Evolutionary conservation across 2,797 vertebrate genomes (phyloP), one percentile per base, ranked within the genome.

Genomic region (Meda fulgida): DNA sequence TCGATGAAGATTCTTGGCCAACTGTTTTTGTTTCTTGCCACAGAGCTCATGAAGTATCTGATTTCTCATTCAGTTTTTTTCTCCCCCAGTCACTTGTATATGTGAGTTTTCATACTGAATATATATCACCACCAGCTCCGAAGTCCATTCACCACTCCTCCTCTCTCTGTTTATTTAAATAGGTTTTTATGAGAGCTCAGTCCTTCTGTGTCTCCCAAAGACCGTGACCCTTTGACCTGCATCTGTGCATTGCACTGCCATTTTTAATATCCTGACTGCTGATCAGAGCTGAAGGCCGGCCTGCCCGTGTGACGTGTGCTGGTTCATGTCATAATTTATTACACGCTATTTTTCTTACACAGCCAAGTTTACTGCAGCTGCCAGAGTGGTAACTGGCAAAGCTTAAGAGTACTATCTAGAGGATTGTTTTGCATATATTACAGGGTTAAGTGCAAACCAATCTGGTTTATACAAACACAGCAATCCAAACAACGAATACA

Each of bases 391-490:
- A 93, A 94, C 91, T 88, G 92, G 91, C 84, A 85, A 86, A 89
- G 86, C 93, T 90, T 92, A 91, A 90, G 85, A 92, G 90, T 91
- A 94, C 92, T 92, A 93, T 93, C 95, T 92, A 90, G 94, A 93
- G 95, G 91, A 93, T 92, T 92, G 94, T 94, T 95, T 92, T 94
- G 94, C 94, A 95, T 95, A 95, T 92, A 95, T 95, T 95, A 94
- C 94, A 95, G 94, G 94, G 95, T 95, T 95, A 96, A 95, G 94
- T 95, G 94, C 94, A 95, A 96, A 95, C 93, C 95, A 94, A 94
- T 95, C 94, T 94, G 93, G 91, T 93, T 94, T 95, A 94, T 95
- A 93, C 93, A 95, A 96, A 96, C 95, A 95, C 90, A 91, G 92
- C 91, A 95, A 95, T 95, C 94, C 92, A 95, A 95, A 95, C 94